Evolutionary conservation across 2,797 vertebrate species (phyloP).

Genomic region (Coregonus ussuriensis): DNA sequence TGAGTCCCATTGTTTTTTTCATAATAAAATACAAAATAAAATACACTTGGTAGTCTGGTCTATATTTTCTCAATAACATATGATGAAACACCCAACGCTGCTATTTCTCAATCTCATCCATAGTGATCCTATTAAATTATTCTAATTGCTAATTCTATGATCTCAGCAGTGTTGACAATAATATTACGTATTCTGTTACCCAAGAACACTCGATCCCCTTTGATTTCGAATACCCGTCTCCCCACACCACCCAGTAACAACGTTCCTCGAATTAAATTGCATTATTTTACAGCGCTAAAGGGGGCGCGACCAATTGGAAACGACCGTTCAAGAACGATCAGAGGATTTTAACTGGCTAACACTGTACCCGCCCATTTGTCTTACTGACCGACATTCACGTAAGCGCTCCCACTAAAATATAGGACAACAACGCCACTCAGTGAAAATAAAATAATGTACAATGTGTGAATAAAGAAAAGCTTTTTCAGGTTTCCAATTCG

Average conservation of each 20-base stretch:
- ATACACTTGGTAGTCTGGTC: slow-evolving; percentile 6
- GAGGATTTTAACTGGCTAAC: slow-evolving; percentile 26
- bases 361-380: slow-evolving; percentile 62
- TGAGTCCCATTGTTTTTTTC: slow-evolving; percentile 52
- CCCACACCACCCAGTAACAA: slow-evolving; percentile 70
- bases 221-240: slow-evolving; percentile 25
- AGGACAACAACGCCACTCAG: background rate
- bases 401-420: background rate
- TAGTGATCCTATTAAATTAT: no score
- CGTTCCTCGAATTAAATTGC: slow-evolving; percentile 60
- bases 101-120: background rate
- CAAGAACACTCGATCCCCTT: background rate
- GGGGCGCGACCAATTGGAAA: slow-evolving; percentile 74
- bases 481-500: background rate
- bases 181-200: slow-evolving; percentile 12
- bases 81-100: background rate
- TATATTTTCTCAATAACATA: background rate
- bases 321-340: slow-evolving; percentile 9
- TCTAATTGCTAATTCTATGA: background rate
- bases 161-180: slow-evolving; percentile 8
- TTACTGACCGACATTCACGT: slow-evolving; percentile 75
- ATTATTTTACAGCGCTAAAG: slow-evolving; percentile 35
- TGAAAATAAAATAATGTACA: background rate
- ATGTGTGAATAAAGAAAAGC: background rate
- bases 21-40: slow-evolving; percentile 61